Evolutionary conservation across 2,888 invertebrate species (phyloP).

Genomic region (Pollenia amentaria): DNA sequence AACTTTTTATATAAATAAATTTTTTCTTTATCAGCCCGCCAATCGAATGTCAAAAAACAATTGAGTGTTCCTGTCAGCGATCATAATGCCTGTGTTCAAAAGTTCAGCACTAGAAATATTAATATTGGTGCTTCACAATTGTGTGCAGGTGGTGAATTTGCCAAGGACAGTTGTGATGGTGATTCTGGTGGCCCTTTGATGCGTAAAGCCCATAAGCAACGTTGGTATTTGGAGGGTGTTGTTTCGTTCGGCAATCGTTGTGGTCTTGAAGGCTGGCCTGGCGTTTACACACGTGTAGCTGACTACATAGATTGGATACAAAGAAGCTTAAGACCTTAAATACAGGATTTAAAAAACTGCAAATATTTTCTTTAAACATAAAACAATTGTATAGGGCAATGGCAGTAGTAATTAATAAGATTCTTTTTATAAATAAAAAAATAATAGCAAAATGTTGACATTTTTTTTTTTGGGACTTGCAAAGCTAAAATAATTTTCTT

Average conservation of each 20-base stretch:
- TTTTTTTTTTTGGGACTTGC: too few relatives aligned
- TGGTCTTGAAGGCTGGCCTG: slow-evolving; percentile 87
- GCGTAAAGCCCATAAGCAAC: slow-evolving; percentile 80
- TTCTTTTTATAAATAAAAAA: too few relatives aligned
- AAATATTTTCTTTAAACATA: background rate
- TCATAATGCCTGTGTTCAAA: slow-evolving; percentile 84
- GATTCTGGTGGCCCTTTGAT: slow-evolving; percentile 89
- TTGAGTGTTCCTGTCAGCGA: slow-evolving; percentile 85
- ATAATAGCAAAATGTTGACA: too few relatives aligned
- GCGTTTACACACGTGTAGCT: slow-evolving; percentile 88
- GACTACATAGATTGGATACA: slow-evolving; percentile 89
- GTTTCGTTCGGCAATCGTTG: slow-evolving; percentile 86
- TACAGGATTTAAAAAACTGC: background rate
- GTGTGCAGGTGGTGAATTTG: slow-evolving; percentile 84
- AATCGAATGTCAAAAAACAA: slow-evolving; percentile 83
- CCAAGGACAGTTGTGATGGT: slow-evolving; percentile 87
- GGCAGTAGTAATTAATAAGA: background rate
- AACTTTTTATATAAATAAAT: too few relatives aligned
- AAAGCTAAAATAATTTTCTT: too few relatives aligned
- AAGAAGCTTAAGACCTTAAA: slow-evolving; percentile 84
- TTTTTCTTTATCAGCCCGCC: slow-evolving; percentile 76
- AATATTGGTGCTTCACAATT: slow-evolving; percentile 78
- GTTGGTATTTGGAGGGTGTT: slow-evolving; percentile 83
- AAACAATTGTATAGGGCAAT: background rate
- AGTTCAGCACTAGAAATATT: slow-evolving; percentile 78